Base-by-base conservation (phyloP, 1,140 invertebrate species). In the Drepana arcuata region DNA sequence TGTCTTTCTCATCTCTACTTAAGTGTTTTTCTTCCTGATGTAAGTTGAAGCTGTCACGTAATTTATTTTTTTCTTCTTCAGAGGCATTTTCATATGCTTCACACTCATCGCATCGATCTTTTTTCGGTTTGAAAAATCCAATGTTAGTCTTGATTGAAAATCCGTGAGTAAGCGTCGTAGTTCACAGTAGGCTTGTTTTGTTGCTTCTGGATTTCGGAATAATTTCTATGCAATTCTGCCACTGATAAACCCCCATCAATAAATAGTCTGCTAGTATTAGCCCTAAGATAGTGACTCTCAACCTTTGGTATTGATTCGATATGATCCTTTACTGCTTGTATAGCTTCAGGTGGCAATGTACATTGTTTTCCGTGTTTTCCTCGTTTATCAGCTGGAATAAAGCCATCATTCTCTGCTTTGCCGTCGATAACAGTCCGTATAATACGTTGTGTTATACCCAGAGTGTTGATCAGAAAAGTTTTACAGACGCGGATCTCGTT, bases 61-160 rank as follows among this genome's bases (percentile, higher is more conserved):
- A 21, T 21, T 9, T 9, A 21, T 21, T 1, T 25, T 42, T 35
- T 11, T 25, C 26, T 16, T 30, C 9, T 9, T n/a, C 16, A 9
- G 31, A 5, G 5, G 33, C 27, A 18, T 42, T 65, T 44, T 56
- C 21, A 25, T 60, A 65, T 24, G 50, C 34, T n/a, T 10, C 51
- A 10, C 51, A 59, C 14, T 38, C 14, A 14, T 50, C 45, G 29
- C 61, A 65, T 27, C 24, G 44, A 23, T 66, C 59, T 51, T 69
- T 66, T 7, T 50, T 51, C 0, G 52, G 46, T 10, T 7, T 43
- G 26, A 60, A 62, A 40, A 62, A 59, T 4, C 41, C 38, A 32
- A 64, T 55, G 46, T 74, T 70, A 35, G 39, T 70, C 48, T 7
- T 32, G 24, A 25, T 60, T 61, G 30, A 75, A 75, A 40, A 67